phyloP scores from a whole-genome alignment of 2,113 vertebrate species.

The Halcyon malimbica region DNA sequence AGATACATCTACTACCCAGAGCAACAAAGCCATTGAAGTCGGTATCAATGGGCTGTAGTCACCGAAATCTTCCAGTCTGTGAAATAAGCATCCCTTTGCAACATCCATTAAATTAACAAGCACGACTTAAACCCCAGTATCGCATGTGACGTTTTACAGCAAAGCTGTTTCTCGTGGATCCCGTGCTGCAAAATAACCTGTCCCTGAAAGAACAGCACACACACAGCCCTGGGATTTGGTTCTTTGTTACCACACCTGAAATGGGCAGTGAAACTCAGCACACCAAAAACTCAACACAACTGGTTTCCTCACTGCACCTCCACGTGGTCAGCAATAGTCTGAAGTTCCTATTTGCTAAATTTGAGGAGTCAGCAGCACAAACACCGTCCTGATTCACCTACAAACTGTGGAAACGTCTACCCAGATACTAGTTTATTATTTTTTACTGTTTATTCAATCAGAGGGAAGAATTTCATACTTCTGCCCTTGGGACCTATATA shows the following conservation, averaged over 20 bases:
- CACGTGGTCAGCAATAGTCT: background rate
- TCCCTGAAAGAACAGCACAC: accelerated
- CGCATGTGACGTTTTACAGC: background rate
- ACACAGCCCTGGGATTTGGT: background rate
- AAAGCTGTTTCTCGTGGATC: background rate
- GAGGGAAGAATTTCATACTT: background rate
- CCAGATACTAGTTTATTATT: background rate
- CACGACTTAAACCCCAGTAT: background rate
- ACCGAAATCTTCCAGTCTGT: background rate
- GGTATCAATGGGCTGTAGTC: background rate
- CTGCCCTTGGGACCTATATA: background rate
- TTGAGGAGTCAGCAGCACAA: background rate
- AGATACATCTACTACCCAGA: background rate
- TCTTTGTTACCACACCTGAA: background rate
- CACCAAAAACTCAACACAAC: background rate
- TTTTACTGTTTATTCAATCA: background rate
- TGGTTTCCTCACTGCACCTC: background rate
- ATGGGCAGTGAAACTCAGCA: background rate
- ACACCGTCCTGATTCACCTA: background rate
- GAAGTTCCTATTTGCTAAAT: background rate
- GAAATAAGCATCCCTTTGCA: background rate
- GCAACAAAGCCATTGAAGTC: background rate
- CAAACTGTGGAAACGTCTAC: background rate
- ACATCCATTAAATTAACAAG: constrained; percentile 28
- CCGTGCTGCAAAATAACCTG: background rate